Evolutionary conservation across 2,113 vertebrate species (phyloP), one percentile per base, ranked within the genome.

Genomic region (cattle (Bos taurus)): DNA sequence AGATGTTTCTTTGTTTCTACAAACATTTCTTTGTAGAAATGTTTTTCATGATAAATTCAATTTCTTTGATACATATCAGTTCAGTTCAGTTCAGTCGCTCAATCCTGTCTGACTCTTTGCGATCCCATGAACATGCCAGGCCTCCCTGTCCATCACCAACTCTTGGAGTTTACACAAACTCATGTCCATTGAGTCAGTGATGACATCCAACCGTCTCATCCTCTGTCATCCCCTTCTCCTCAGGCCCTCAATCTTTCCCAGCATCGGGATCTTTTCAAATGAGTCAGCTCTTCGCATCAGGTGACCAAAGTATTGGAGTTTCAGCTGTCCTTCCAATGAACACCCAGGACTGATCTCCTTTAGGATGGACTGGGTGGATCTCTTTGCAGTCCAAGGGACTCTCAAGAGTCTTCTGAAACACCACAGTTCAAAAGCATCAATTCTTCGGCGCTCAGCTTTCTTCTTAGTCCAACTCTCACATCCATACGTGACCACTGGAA

Each of bases 21-120:
- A 40, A 40, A 40, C 40, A 11, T 46, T 54, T 86, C 64, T 78
- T 85, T 46, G 54, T 86, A 46, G 81, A 25, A 30, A 36, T 11
- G 19, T 62, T 54, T 91, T 64, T 16, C 4, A 82, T 16, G 67
- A 88, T 26, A 46, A 14, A 43, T 77, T 84, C n/a, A 3, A 54
- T 78, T 46, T 95, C 64, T 40, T 26, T 54, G 26, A 33, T 84
- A 3, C 46, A 19, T 6, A 33, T 21, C 64, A 71, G 17, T 71
- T 36, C 64, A 12, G 62, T n/a, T n/a, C 62, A 64, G 33, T 64
- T n/a, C 64, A 67, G 16, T 67, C 7, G 0, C 33, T 67, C 64
- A 67, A 16, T 67, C 0, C 2, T 10, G 1, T 36, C 64, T 2
- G 0, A 21, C 33, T 67, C 64, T 64, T n/a, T 21, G 8, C 2